These are phyloP conservation scores for Terebella lapidaria DNA, from an alignment of 2,888 invertebrate genomes.

Conservation along the genomic window DNA sequence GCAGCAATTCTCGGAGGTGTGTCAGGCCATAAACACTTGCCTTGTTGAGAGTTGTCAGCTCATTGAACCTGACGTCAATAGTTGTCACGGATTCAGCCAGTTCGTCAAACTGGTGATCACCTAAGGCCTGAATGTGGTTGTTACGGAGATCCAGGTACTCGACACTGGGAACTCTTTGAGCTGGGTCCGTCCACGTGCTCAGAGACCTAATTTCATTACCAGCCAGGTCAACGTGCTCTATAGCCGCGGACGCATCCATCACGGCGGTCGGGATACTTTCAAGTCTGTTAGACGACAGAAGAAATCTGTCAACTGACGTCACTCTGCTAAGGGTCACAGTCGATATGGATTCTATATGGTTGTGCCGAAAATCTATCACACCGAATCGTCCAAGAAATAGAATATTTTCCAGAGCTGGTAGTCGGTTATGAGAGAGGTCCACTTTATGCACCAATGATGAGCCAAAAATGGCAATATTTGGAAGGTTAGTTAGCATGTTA, in stretches of 20 bases:
- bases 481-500: constrained; percentile 10
- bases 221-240: constrained; percentile 7
- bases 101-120: background rate
- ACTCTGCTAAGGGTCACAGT: constrained; percentile 10
- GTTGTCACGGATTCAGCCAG: background rate
- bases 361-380: constrained; percentile 6
- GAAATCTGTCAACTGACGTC: constrained; percentile 8
- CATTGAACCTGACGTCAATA: constrained; percentile 3
- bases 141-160: constrained; percentile 10
- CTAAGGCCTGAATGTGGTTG: constrained; percentile 6
- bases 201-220: constrained; percentile 10
- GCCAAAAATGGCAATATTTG: background rate
- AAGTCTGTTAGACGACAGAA: constrained; percentile 12
- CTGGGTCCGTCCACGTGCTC: constrained; percentile 13
- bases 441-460: constrained; percentile 13
- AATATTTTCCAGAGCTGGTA: constrained; percentile 6
- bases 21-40: background rate
- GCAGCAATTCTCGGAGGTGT: constrained; percentile 1
- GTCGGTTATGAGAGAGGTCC: constrained; percentile 15
- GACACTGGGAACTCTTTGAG: constrained; percentile 10
- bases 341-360: constrained; percentile 6
- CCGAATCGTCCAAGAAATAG: constrained; percentile 11
- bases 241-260: constrained; percentile 10
- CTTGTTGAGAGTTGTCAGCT: background rate
- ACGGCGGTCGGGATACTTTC: constrained; percentile 10